A percentile compares a stretch with the other conserved stretches of the same genome.
Conservation (phyloP, 2,888 invertebrate species). For the Pammene aurita region DNA sequence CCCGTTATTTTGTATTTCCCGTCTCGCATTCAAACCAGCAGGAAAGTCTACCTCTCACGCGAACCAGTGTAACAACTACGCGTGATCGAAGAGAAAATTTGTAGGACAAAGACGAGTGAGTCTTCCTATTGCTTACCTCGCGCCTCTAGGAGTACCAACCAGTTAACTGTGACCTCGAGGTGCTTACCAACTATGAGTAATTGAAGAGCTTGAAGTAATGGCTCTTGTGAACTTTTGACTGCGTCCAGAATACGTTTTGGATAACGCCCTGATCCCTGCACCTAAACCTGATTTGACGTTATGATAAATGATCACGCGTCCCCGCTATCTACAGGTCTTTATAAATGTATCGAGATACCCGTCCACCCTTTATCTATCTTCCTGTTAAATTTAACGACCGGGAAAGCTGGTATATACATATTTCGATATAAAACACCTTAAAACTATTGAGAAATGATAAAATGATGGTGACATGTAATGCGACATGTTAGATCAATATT, state of each 20-base stretch:
- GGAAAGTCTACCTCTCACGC: not conserved
- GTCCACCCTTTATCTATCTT: conserved; percentile 14
- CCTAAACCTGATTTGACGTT: conserved; percentile 34
- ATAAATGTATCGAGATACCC: conserved; percentile 22
- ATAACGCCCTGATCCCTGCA: conserved; percentile 10
- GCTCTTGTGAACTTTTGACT: too few relatives aligned
- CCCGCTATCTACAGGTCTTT: conserved; percentile 12
- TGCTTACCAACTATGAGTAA: too few relatives aligned
- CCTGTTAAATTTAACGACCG: conserved; percentile 14
- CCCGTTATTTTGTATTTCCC: conserved; percentile 37
- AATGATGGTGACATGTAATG: not conserved
- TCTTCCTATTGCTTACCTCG: not conserved
- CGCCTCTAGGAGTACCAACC: too few relatives aligned
- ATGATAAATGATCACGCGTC: conserved; percentile 33
- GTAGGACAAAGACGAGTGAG: not conserved
- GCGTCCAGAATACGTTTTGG: not conserved
- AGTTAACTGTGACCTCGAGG: too few relatives aligned
- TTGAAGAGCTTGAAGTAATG: too few relatives aligned
- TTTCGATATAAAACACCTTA: not conserved
- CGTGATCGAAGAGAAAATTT: not conserved
- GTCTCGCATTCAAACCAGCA: conserved; percentile 1
- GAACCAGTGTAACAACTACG: not conserved
- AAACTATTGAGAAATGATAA: not conserved
- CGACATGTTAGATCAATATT: too few relatives aligned
- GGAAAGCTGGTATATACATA: conserved; percentile 1